Percentiles rank a stretch among this genome's conserved stretches.
Evolutionary conservation across 2,113 vertebrate species (phyloP).

Genomic region (Spea bombifrons): DNA sequence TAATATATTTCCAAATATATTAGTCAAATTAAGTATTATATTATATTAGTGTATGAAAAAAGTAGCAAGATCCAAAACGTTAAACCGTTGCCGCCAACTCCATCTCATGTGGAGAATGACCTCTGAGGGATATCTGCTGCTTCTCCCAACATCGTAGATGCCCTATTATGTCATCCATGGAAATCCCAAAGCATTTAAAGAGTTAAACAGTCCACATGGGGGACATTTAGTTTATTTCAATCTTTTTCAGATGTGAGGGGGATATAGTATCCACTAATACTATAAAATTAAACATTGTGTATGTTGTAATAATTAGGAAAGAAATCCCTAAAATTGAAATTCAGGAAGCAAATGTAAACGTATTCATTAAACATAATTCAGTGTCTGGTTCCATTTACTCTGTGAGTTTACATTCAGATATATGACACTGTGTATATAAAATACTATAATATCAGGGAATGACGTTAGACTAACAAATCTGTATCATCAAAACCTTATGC

Average conservation of each 20-base stretch:
- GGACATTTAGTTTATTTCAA: not conserved
- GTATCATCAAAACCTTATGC: conserved; percentile 36
- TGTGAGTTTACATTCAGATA: conserved; percentile 37
- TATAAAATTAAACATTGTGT: conserved; percentile 14
- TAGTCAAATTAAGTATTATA: not conserved
- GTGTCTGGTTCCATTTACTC: conserved; percentile 32
- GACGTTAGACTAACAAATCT: conserved; percentile 35
- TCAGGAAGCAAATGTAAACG: conserved; percentile 31
- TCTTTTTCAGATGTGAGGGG: not conserved
- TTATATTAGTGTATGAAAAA: not conserved
- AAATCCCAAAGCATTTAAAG: no score
- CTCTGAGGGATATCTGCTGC: no score
- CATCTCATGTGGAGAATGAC: no score
- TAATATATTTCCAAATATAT: not conserved
- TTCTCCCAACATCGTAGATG: no score
- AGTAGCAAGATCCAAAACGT: not conserved
- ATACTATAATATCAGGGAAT: conserved; percentile 36
- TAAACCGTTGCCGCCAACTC: no score
- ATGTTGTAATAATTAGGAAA: conserved; percentile 21
- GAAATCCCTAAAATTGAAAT: conserved; percentile 4
- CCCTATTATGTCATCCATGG: no score
- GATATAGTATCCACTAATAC: conserved; percentile 3
- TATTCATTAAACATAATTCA: conserved; percentile 25
- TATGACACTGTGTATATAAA: conserved; percentile 32
- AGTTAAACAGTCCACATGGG: no score